Base-by-base conservation (phyloP, 2,797 vertebrate genomes). In the Gallinago stenura region DNA sequence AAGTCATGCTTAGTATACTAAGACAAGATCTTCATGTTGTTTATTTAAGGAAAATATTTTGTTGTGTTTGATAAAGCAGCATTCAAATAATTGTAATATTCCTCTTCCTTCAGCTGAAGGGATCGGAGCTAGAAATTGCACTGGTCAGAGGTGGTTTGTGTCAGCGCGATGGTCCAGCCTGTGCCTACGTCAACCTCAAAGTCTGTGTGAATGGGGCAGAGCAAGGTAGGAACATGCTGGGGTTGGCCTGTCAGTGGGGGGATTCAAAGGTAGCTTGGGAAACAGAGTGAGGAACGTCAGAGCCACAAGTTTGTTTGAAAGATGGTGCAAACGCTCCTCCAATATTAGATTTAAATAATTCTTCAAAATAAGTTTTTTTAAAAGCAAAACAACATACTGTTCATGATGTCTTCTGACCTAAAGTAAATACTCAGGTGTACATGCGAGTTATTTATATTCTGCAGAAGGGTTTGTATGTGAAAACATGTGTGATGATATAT, bases 81-180 rank as follows among this genome's bases (percentile, higher is more conserved):
- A 60, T 15, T 60, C 25, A 61, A 37, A 9, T 78, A 57, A 57
- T 64, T 8, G 2, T 37, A 15, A 54, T 71, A 4, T 48, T 83
- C 37, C 66, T 96, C 14, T 96, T 75, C 90, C 50, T 97, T 88
- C 96, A 99, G 99, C 97, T 99, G 96, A 99, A 99, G 97, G 99
- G 98, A 16, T 99, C 98, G 17, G 99, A 99, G 91, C 97, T 99
- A 97, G 99, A 99, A 91, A 98, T 99, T 45, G 99, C 98, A 11
- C 98, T 99, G 31, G 98, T 99, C 83, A 98, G 98, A 97, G 98
- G 99, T 9, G 97, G 98, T 1, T 91, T 98, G 28, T 92, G 65
- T 21, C 95, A 97, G 33, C 60, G 97, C 25, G 97, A 92, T 61
- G 98, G 98, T 86, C 99, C 99, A 65, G 98, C 98, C 69, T 99